Conservation (phyloP, 2,888 invertebrate genomes). For the Salticus scenicus region DNA sequence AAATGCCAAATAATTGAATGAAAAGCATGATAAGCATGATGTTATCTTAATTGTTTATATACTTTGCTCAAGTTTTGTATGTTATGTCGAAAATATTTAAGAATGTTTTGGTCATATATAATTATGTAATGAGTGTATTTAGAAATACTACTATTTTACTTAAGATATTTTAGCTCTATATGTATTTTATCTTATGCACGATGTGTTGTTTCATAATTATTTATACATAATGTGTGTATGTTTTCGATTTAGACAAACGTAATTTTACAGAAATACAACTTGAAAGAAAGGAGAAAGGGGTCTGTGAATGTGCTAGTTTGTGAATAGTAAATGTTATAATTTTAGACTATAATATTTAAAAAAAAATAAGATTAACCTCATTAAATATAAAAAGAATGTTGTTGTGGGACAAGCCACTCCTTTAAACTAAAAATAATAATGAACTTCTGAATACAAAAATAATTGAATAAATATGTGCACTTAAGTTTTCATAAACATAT, state of each 20-base stretch:
- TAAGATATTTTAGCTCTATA: neutral
- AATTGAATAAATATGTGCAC: no score
- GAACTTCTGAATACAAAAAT: no score
- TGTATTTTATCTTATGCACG: neutral
- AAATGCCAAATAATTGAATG: neutral
- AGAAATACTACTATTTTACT: slow-evolving; percentile 6
- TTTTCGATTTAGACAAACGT: neutral
- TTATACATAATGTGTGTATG: neutral
- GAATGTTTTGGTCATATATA: neutral
- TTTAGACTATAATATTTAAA: no score
- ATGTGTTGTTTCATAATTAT: neutral
- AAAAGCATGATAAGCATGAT: no score
- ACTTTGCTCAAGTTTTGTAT: slow-evolving; percentile 1
- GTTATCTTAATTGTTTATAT: neutral
- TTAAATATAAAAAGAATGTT: no score
- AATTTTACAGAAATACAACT: neutral
- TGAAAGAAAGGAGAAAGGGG: neutral
- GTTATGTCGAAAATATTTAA: neutral
- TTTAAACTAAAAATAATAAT: no score
- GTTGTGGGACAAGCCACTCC: no score
- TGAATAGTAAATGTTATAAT: neutral
- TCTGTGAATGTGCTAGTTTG: neutral
- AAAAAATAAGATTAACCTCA: no score
- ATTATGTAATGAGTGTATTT: slow-evolving; percentile 12
- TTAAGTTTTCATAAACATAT: no score